Evolutionary conservation across 2,888 invertebrate species (phyloP).

Genomic region (Leptinotarsa peninsularis): DNA sequence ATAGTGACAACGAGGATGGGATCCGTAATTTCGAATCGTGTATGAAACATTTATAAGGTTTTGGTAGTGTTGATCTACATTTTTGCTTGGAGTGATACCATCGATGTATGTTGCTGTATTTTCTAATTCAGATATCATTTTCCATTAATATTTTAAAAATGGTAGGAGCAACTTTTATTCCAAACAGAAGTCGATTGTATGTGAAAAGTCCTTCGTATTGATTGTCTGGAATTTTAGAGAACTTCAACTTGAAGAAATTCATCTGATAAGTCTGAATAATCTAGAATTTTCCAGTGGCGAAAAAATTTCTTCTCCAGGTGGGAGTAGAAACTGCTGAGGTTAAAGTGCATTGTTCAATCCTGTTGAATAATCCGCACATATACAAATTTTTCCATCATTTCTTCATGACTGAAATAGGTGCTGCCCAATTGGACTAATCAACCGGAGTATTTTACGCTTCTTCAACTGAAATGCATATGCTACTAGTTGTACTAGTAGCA

Average conservation of each 20-base stretch:
- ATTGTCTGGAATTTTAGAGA: slow-evolving; percentile 2
- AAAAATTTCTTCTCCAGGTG: slow-evolving; percentile 32
- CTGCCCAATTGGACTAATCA: not conserved
- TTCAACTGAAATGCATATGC: not conserved
- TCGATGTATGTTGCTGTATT: slow-evolving; percentile 15
- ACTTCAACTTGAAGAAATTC: slow-evolving; percentile 19
- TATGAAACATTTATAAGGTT: not conserved
- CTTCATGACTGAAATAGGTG: not conserved
- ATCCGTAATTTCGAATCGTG: slow-evolving; percentile 9
- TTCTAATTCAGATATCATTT: slow-evolving; percentile 20
- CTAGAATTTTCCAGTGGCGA: slow-evolving; percentile 24
- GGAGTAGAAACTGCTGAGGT: slow-evolving; percentile 42
- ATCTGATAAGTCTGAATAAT: slow-evolving; percentile 7
- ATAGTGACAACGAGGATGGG: not conserved
- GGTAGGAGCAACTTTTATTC: slow-evolving; percentile 2
- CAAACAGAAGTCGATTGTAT: slow-evolving; percentile 8
- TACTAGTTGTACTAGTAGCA: too few relatives aligned
- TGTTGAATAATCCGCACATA: slow-evolving; percentile 39
- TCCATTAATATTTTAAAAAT: slow-evolving; percentile 20
- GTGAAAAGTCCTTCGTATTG: slow-evolving; percentile 1
- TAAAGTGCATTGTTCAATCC: slow-evolving; percentile 35
- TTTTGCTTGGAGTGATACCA: slow-evolving; percentile 10
- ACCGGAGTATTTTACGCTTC: not conserved
- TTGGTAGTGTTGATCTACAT: slow-evolving; percentile 5
- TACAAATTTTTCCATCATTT: slow-evolving; percentile 23